Evolutionary conservation across 1,140 invertebrate species (phyloP), one percentile per base, ranked within the genome.

Genomic region (Apis laboriosa): DNA sequence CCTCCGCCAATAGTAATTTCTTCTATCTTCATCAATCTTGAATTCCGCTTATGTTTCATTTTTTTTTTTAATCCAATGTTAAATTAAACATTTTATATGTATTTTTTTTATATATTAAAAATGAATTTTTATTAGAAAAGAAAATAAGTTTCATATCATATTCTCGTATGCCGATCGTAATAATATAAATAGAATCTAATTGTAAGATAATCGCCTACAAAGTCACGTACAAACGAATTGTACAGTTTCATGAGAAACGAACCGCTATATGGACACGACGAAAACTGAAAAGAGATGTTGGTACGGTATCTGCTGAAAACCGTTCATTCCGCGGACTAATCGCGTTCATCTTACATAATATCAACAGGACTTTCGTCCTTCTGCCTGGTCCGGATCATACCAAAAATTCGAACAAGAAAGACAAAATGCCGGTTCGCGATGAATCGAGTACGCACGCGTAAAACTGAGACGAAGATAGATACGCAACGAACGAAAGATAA

Each of bases 331-430:
- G 51, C 19, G 34, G 53, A 68, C 80, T 81, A 81, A 81, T 81
- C 80, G 72, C 43, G 63, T 77, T 53, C 80, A 70, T 84, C 86
- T 87, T 86, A 84, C 85, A 63, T 87, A 87, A 87, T 72, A 55
- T 67, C 71, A 66, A 64, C 66, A 85, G 85, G 85, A 86, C 61
- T 72, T 87, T 56, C 80, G 76, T 76, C 77, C 74, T 87, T 80
- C 70, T 56, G 58, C 60, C 71, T 73, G 68, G 86, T 71, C 51
- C 72, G 73, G 73, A 84, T 85, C 79, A 43, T 60, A 60, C 19
- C 73, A 78, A 70, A 84, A 86, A 88, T 88, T 88, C 87, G 80
- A 88, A 70, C 17, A 84, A 82, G 80, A 75, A 81, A 76, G 67
- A 83, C 66, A 60, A 73, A 68, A 79, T 76, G 80, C 55, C 74